phyloP scores from a whole-genome alignment of 2,888 invertebrate genomes.

The Lucinisca nassula region DNA sequence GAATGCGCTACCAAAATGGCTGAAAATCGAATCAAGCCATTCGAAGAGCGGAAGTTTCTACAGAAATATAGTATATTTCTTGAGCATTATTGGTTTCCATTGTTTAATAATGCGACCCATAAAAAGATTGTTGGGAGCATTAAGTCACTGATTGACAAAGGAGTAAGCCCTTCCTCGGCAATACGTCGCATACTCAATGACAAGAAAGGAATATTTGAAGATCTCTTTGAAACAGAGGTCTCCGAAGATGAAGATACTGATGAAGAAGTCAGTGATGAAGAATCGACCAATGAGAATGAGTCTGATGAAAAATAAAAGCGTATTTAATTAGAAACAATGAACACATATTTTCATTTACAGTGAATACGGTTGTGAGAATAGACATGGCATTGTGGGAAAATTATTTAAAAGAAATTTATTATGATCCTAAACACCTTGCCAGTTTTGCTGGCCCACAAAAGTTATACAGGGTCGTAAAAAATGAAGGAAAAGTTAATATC shows the following conservation, averaged over 20 bases:
- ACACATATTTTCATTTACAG: not conserved
- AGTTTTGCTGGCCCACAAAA: slow-evolving; percentile 49
- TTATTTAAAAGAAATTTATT: slow-evolving; percentile 37
- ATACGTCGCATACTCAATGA: not conserved
- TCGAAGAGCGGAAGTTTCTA: not conserved
- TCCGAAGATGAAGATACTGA: not conserved
- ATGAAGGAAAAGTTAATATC: slow-evolving; percentile 24
- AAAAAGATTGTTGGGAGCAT: not conserved
- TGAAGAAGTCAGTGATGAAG: no score
- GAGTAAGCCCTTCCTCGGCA: not conserved
- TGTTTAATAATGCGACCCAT: not conserved
- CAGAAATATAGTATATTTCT: not conserved
- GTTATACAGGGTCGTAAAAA: not conserved
- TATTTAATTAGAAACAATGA: no score
- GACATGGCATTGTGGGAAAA: not conserved
- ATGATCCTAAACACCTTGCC: slow-evolving; percentile 25
- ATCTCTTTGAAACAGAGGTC: not conserved
- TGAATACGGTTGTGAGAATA: not conserved
- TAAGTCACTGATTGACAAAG: not conserved
- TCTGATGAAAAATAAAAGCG: not conserved
- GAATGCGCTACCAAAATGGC: not conserved
- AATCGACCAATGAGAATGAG: not conserved
- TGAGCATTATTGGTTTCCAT: not conserved
- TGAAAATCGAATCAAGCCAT: not conserved
- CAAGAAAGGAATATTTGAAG: not conserved